A percentile compares a stretch with the other conserved stretches of the same genome.
These are phyloP conservation scores for Dicyrtomina minuta DNA, from an alignment of 2,888 invertebrate genomes.

Conservation along the genomic window DNA sequence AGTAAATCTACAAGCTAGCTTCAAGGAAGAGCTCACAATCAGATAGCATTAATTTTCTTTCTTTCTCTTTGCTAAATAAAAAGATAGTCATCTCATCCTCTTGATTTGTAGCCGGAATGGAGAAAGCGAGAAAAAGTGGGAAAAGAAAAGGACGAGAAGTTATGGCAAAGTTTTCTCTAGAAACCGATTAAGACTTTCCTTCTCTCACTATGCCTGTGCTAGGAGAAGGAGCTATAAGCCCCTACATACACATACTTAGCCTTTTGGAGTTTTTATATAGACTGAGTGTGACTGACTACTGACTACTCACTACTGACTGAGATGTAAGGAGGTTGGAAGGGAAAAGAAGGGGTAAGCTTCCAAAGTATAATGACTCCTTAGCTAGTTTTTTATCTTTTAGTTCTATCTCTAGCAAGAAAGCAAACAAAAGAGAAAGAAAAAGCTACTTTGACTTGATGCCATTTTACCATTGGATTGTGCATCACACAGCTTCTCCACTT, in stretches of 20 bases:
- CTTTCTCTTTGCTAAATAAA: no score
- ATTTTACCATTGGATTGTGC: not conserved
- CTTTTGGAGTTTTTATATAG: no score
- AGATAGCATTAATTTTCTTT: no score
- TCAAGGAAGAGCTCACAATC: no score
- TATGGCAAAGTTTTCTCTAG: conserved; percentile 23
- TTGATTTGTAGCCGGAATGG: no score
- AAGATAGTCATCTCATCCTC: no score
- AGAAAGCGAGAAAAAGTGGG: not conserved
- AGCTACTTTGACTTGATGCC: not conserved
- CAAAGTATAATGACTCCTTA: conserved; percentile 24
- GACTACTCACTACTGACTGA: no score
- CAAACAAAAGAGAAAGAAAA: conserved; percentile 20
- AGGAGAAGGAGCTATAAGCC: not conserved
- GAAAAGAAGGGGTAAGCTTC: not conserved
- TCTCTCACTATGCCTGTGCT: not conserved
- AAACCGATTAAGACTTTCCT: conserved; percentile 19
- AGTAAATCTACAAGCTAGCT: no score
- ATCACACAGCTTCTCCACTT: not conserved
- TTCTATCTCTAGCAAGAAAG: conserved; percentile 7
- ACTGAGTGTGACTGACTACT: no score
- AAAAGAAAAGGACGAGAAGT: conserved; percentile 31
- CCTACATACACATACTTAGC: no score
- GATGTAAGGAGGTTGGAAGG: no score
- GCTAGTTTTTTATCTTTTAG: conserved; percentile 20